phyloP scores from a whole-genome alignment of 2,113 vertebrate genomes.

The Neogobius melanostomus region DNA sequence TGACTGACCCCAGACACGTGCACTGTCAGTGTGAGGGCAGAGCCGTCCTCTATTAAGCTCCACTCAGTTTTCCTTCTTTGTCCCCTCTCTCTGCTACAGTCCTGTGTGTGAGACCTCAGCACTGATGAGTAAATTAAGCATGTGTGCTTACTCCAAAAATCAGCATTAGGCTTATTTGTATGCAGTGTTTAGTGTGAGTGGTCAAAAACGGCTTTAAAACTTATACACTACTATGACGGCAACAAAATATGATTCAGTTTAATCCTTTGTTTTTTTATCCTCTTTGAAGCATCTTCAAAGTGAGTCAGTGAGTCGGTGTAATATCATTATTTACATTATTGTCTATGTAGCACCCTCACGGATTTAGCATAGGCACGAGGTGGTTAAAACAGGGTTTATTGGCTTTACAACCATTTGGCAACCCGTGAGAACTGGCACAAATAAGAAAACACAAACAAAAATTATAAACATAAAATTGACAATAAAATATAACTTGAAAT shows the following conservation, averaged over 20 bases:
- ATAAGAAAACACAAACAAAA: no score
- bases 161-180: not conserved
- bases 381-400: no score
- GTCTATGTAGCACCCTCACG: no score
- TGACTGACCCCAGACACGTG: conserved; percentile 28
- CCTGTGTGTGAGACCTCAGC: conserved; percentile 31
- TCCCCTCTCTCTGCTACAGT: conserved; percentile 35
- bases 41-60: conserved; percentile 6
- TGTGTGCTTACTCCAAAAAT: conserved; percentile 7
- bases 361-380: no score
- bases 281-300: no score
- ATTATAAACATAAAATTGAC: no score
- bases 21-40: conserved; percentile 31
- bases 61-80: conserved; percentile 75
- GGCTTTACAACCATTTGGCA: no score
- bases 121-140: conserved; percentile 32
- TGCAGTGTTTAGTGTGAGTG: not conserved
- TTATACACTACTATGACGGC: not conserved
- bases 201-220: not conserved
- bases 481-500: no score
- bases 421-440: no score
- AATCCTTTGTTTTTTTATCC: no score
- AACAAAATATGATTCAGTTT: not conserved
- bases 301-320: no score
- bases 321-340: no score